Base-by-base conservation (phyloP, 2,797 vertebrate species). In the Molossus alvarezi region DNA sequence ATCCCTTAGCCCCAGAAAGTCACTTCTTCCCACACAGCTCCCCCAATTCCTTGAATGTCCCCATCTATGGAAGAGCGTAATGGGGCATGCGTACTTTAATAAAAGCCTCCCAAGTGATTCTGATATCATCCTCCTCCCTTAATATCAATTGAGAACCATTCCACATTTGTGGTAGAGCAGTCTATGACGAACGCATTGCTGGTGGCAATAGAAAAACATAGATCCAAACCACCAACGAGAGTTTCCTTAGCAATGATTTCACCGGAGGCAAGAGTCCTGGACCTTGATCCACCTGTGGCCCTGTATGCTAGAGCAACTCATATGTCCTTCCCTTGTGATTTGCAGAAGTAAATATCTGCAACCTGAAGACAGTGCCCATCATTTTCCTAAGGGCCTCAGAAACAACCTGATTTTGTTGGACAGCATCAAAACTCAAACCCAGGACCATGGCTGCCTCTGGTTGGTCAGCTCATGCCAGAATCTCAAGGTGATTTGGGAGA, bases 301-400 rank as follows among this genome's bases (percentile, higher is more conserved):
- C 8, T 77, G 2, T 5, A 1, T 77, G 13, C 45, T 93, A 20
- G 55, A 45, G 18, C 2, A 58, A 29, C 73, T 29, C 23, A n/a
- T 20, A 33, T 62, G 15, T 25, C 69, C 5, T 33, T 79, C 62
- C 67, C 5, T 85, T 92, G 11, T 60, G 65, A 82, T 65, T 25
- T 80, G 45, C 41, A 58, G 75, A 80, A 67, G 41, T n/a, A 83
- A 94, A 57, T 33, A 27, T 37, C 27, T 83, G 57, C 20, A 65
- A 21, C 3, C 25, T 76, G 62, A 77, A 87, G 25, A 55, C 17
- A 69, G 48, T 85, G 58, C 7, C 4, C 6, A 62, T 73, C 11
- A 55, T 55, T 91, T 79, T 51, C 53, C 41, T n/a, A 21, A 82
- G 21, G 18, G 33, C 33, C 62, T 82, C 1, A 65, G 27, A 60